phyloP scores from a whole-genome alignment of 2,797 vertebrate genomes.

The Odontamblyopus lacepedii region DNA sequence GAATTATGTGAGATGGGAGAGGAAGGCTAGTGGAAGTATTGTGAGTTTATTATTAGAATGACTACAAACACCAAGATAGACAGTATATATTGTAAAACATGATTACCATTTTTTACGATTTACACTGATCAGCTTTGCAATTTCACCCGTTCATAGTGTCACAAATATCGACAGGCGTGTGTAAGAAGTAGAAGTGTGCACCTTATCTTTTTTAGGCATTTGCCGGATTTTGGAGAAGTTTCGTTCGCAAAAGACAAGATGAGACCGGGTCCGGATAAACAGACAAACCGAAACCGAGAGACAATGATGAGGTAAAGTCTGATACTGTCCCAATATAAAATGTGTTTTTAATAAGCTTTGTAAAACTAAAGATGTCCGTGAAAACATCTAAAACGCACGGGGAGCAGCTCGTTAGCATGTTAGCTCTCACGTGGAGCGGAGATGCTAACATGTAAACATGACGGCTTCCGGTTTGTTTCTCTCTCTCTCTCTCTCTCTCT shows the following conservation, averaged over 20 bases:
- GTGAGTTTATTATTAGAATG: too few species aligned
- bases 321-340: not conserved
- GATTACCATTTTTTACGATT: too few species aligned
- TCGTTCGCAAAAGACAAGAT: not conserved
- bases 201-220: constrained; percentile 59
- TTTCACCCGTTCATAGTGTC: not conserved
- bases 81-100: too few species aligned
- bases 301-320: not conserved
- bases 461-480: constrained; percentile 9
- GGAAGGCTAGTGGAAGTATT: too few species aligned
- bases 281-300: not conserved
- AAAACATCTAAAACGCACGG: constrained; percentile 22
- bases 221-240: not conserved
- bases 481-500: too few species aligned
- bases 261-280: not conserved
- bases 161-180: not conserved
- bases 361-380: not conserved
- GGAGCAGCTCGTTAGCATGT: constrained; percentile 15
- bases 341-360: accelerated
- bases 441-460: constrained; percentile 23
- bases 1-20: too few species aligned
- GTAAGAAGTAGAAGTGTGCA: not conserved
- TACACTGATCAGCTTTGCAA: not conserved
- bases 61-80: too few species aligned
- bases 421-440: not conserved